Evolutionary conservation across 2,113 vertebrate genomes (phyloP).

Genomic region (Uropsilus gracilis): DNA sequence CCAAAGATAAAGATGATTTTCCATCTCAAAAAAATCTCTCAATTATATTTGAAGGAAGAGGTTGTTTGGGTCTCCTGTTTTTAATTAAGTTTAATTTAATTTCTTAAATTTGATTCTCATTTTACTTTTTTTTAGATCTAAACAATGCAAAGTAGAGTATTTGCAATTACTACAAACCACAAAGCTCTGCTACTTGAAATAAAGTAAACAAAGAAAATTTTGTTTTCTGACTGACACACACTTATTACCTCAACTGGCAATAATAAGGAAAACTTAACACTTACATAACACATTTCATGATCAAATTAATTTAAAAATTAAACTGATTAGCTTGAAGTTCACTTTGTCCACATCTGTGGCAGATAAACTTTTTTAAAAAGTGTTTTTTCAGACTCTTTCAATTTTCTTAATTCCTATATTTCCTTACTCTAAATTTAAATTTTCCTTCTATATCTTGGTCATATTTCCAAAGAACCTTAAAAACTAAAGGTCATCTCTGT

Average conservation of each 20-base stretch:
- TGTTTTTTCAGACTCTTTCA: background rate
- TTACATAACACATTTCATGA: conserved; percentile 12
- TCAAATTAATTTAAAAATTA: conserved; percentile 49
- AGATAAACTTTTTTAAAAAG: background rate
- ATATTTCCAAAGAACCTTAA: conserved; percentile 18
- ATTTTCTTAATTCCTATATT: conserved; percentile 18
- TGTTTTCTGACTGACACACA: conserved; percentile 31
- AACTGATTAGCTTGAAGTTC: background rate
- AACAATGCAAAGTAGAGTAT: conserved; percentile 52
- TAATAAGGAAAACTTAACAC: conserved; percentile 14
- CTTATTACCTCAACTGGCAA: conserved; percentile 44
- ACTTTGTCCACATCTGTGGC: background rate
- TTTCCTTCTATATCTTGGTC: background rate
- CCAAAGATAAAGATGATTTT: conserved; percentile 45
- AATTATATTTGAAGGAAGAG: background rate
- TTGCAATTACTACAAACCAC: conserved; percentile 58
- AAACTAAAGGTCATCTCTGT: background rate
- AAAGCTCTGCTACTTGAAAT: conserved; percentile 66
- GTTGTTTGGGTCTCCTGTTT: conserved; percentile 26
- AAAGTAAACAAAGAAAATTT: conserved; percentile 60
- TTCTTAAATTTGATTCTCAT: conserved; percentile 71
- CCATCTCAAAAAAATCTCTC: conserved; percentile 16
- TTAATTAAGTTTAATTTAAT: conserved; percentile 57
- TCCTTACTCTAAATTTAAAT: conserved; percentile 22
- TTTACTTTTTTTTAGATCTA: conserved; percentile 53